Conservation (phyloP, 2,888 invertebrate genomes). For the Apamea anceps region DNA sequence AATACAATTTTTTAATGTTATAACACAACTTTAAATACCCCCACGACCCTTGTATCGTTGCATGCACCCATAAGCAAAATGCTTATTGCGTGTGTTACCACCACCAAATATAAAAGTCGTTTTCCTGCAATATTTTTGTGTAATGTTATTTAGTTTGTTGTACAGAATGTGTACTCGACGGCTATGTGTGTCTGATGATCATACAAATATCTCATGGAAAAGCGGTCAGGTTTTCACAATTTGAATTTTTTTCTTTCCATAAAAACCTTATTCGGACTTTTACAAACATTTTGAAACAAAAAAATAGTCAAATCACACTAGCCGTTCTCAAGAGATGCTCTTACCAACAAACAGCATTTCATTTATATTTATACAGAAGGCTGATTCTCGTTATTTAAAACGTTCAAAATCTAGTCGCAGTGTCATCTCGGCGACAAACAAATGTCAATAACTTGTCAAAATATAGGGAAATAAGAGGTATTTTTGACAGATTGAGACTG, state of each 20-base stretch:
- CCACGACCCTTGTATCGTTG: not conserved
- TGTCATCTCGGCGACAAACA: too few relatives aligned
- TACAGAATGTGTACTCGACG: not conserved
- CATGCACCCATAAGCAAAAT: not conserved
- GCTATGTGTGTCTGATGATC: not conserved
- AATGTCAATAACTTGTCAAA: too few relatives aligned
- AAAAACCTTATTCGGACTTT: not conserved
- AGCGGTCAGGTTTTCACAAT: not conserved
- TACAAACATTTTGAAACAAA: not conserved
- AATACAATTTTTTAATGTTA: too few relatives aligned
- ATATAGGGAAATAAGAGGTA: too few relatives aligned
- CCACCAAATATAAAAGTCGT: not conserved
- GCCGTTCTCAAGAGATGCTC: not conserved
- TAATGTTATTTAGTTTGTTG: not conserved
- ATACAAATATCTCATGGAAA: not conserved
- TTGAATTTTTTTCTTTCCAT: not conserved
- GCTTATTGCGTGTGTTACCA: not conserved
- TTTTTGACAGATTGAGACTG: too few relatives aligned
- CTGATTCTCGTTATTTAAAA: too few relatives aligned
- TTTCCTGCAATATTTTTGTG: not conserved
- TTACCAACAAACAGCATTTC: not conserved
- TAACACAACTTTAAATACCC: too few relatives aligned
- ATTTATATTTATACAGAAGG: not conserved
- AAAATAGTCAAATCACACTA: not conserved
- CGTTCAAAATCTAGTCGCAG: too few relatives aligned